Base-by-base conservation (phyloP, 2,113 vertebrate species). In the Pteruthius melanotis region DNA sequence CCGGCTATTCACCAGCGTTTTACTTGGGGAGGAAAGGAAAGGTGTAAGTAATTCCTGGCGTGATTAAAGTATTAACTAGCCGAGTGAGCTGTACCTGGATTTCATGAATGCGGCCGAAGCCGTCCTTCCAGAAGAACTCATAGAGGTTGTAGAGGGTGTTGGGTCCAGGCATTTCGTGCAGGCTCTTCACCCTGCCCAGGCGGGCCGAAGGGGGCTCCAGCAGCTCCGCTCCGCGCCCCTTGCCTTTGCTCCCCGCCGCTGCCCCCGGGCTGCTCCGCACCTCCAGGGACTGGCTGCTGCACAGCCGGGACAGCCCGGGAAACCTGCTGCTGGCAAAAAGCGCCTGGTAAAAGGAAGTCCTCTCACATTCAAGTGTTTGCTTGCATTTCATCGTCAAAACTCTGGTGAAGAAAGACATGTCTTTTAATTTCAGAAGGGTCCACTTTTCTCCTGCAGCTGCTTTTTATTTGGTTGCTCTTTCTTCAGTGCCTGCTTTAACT, bases 131-230 rank as follows among this genome's bases (percentile, higher is more conserved):
- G 95, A 99, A 99, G 95, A 99, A 98, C 96, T 99, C 99, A 26
- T 98, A 61, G 80, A 99, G 91, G 79, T 99, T 99, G 84, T 97
- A 95, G 17, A 99, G 23, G 12, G 98, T 98, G 89, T 97, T 98
- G 66, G 99, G 99, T 90, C 99, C 99, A 0, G 99, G 99, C 99
- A 99, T 99, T 95, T 99, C 98, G 12, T 97, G 95, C 59, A 99
- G 97, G 39, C 68, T 97, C 96, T 98, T 99, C 54, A 97, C 86
- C 52, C 61, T 42, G 39, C 86, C 80, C 28, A 90, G 79, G 64
- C 27, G 96, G 57, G 11, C 88, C 63, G 23, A 89, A 74, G 65
- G 1, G 35, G 47, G 53, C 65, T 85, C 3, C 79, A 79, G 81
- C 93, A 91, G 64, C n/a, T 15, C 69, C 52, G 61, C 56, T 35